These are phyloP conservation scores for Drosophila subpulchrella DNA, from an alignment of 1,140 invertebrate genomes.

Conservation along the genomic window DNA sequence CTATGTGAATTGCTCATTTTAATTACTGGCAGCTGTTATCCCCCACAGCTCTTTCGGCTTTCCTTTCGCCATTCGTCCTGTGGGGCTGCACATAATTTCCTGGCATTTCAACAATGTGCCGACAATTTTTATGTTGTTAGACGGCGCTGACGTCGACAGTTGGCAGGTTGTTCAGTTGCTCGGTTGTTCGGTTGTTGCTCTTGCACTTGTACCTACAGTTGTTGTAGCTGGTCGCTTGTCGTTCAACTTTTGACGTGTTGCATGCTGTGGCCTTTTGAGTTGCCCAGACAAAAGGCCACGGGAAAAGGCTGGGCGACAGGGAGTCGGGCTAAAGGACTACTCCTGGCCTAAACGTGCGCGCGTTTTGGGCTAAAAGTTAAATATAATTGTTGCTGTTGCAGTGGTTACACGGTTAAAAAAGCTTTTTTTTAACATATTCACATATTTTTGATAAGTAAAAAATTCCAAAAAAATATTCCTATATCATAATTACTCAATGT, in stretches of 20 bases:
- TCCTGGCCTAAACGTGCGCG: slow-evolving; percentile 52
- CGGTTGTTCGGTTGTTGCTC: slow-evolving; percentile 33
- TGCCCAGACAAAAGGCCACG: slow-evolving; percentile 61
- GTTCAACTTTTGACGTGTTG: slow-evolving; percentile 79
- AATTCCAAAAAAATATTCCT: too few relatives aligned
- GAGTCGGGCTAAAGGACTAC: not conserved
- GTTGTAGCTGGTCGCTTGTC: slow-evolving; percentile 57
- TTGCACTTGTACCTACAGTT: slow-evolving; percentile 33
- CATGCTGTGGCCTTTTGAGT: slow-evolving; percentile 54
- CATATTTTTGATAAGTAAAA: too few relatives aligned
- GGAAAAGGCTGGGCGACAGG: slow-evolving; percentile 19
- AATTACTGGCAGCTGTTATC: slow-evolving; percentile 68
- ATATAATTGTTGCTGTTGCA: slow-evolving; percentile 75
- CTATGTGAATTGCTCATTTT: slow-evolving; percentile 69
- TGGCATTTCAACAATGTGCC: slow-evolving; percentile 77
- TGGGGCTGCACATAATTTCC: slow-evolving; percentile 67
- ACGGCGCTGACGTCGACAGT: slow-evolving; percentile 55
- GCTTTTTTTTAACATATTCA: too few relatives aligned
- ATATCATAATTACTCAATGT: too few relatives aligned
- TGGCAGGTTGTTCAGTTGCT: slow-evolving; percentile 38
- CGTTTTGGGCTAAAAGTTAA: slow-evolving; percentile 74
- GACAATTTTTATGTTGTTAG: slow-evolving; percentile 76
- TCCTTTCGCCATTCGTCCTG: slow-evolving; percentile 13
- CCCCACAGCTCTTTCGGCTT: not conserved
- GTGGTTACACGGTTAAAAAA: slow-evolving; percentile 16